Evolutionary conservation across 2,888 invertebrate genomes (phyloP).

Genomic region (Latrodectus hesperus): DNA sequence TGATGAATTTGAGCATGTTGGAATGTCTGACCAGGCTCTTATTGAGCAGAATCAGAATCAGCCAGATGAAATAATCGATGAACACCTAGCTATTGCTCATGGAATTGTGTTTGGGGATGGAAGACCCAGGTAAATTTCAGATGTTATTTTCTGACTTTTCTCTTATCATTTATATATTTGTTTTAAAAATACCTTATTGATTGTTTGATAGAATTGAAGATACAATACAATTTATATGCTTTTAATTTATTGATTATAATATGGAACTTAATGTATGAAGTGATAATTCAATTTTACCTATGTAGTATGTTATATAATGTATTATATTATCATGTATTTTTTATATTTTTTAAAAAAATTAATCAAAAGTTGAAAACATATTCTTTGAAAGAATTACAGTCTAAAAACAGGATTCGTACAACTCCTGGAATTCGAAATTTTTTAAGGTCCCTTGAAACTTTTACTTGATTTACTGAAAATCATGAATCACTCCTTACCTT

Average conservation of each 20-base stretch:
- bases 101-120: neutral
- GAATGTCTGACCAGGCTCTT: slow-evolving; percentile 6
- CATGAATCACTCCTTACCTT: too few species aligned
- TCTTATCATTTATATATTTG: neutral
- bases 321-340: too few species aligned
- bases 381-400: too few species aligned
- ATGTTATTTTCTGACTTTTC: neutral
- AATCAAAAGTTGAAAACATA: too few species aligned
- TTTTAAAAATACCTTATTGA: neutral
- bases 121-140: neutral
- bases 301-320: too few species aligned
- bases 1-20: slow-evolving; percentile 32
- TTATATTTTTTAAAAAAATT: too few species aligned
- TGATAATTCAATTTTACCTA: too few species aligned
- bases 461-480: too few species aligned
- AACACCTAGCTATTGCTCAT: slow-evolving; percentile 11
- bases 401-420: too few species aligned
- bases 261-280: neutral
- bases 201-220: neutral
- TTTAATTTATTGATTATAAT: neutral
- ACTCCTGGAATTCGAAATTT: too few species aligned
- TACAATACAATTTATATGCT: neutral
- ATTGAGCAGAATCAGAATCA: neutral
- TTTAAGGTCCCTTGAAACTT: too few species aligned
- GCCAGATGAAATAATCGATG: neutral